phyloP scores from a whole-genome alignment of 23 tunicate species.

The Phallusia fumigata region DNA sequence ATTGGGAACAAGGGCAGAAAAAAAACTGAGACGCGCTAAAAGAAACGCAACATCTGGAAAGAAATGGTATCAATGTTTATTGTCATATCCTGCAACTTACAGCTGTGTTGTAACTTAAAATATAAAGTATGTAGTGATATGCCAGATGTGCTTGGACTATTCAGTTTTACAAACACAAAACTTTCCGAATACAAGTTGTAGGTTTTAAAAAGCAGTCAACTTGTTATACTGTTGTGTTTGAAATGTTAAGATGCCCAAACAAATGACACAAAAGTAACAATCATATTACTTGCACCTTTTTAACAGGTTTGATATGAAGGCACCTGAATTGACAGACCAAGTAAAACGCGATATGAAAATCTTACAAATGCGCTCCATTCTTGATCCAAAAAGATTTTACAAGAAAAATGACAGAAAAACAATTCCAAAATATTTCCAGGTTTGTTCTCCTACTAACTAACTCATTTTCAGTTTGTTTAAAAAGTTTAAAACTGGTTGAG shows the following conservation, averaged over 20 bases:
- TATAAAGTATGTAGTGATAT: too few species aligned
- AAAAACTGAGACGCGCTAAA: slow-evolving; percentile 26
- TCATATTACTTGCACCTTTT: neutral
- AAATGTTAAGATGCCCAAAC: too few species aligned
- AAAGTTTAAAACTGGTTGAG: too few species aligned
- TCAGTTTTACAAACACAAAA: too few species aligned
- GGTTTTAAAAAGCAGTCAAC: too few species aligned
- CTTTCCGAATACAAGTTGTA: too few species aligned
- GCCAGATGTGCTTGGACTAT: too few species aligned
- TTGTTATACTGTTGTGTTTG: too few species aligned
- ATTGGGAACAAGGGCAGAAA: neutral
- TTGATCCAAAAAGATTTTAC: slow-evolving; percentile 84
- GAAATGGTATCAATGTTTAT: slow-evolving; percentile 58
- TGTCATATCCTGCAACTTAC: neutral
- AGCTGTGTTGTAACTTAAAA: too few species aligned
- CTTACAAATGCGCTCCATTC: slow-evolving; percentile 68
- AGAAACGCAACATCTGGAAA: slow-evolving; percentile 50
- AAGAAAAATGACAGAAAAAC: slow-evolving; percentile 70
- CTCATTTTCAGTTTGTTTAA: too few species aligned
- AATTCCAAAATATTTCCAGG: slow-evolving; percentile 70
- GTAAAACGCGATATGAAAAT: slow-evolving; percentile 59
- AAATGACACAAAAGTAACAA: too few species aligned
- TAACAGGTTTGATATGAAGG: slow-evolving; percentile 52
- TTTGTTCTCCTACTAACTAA: neutral
- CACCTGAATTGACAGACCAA: slow-evolving; percentile 75